phyloP scores from a whole-genome alignment of 2,113 vertebrate genomes.

The pig (Sus scrofa) region T2T-Sscrofa CM000821.6:32522001-32522500 shows the following conservation, averaged over 20 bases:
- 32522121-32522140: not conserved
- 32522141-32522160: constrained; percentile 27
- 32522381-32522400: no score
- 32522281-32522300: not conserved
- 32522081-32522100: not conserved
- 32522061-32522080: no score
- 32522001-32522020: no score
- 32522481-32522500: no score
- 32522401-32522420: no score
- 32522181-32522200: not conserved
- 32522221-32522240: constrained; percentile 59
- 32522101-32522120: not conserved
- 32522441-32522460: no score
- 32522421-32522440: no score
- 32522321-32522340: not conserved
- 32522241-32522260: not conserved
- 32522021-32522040: no score
- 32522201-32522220: constrained; percentile 62
- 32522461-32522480: no score
- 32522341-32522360: not conserved
- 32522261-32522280: not conserved
- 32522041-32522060: no score
- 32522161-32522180: constrained; percentile 33
- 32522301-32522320: not conserved
- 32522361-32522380: no score